These are phyloP conservation scores for Propithecus coquereli DNA, from an alignment of 2,113 vertebrate species.

Conservation along the genomic window DNA sequence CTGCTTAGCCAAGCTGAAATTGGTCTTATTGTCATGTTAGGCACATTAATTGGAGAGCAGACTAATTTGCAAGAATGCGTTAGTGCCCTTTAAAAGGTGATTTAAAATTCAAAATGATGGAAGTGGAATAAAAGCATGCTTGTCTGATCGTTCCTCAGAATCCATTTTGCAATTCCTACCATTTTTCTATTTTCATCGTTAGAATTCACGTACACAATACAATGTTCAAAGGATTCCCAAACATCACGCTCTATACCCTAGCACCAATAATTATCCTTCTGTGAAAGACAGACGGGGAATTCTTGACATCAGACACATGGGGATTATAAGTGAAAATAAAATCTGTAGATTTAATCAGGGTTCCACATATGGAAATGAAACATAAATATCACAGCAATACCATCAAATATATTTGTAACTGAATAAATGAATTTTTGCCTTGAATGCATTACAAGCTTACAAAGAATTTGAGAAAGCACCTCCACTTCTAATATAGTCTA, in stretches of 20 bases:
- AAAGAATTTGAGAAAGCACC: conserved; percentile 14
- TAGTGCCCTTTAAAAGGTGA: conserved; percentile 96
- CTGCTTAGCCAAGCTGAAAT: conserved; percentile 95
- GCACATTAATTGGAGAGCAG: conserved; percentile 96
- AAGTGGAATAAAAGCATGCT: conserved; percentile 93
- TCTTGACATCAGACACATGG: conserved; percentile 12
- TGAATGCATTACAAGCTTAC: background rate
- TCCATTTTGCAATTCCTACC: conserved; percentile 82
- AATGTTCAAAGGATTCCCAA: conserved; percentile 81
- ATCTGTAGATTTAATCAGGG: conserved; percentile 44
- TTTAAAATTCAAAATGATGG: conserved; percentile 98
- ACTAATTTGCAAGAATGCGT: conserved; percentile 97
- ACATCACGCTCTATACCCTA: conserved; percentile 73
- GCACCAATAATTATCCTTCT: conserved; percentile 65
- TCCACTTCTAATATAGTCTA: background rate
- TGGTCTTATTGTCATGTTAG: conserved; percentile 92
- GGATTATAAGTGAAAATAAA: conserved; percentile 50
- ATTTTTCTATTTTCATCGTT: conserved; percentile 83
- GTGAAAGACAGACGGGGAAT: conserved; percentile 36
- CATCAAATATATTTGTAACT: background rate
- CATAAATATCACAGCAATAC: background rate
- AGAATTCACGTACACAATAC: conserved; percentile 81
- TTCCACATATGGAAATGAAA: background rate
- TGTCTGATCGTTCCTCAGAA: conserved; percentile 93
- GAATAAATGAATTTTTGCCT: background rate